These are phyloP conservation scores for Myioborus melanocephalus DNA, from an alignment of 2,797 vertebrate species.

Conservation along the genomic window DNA sequence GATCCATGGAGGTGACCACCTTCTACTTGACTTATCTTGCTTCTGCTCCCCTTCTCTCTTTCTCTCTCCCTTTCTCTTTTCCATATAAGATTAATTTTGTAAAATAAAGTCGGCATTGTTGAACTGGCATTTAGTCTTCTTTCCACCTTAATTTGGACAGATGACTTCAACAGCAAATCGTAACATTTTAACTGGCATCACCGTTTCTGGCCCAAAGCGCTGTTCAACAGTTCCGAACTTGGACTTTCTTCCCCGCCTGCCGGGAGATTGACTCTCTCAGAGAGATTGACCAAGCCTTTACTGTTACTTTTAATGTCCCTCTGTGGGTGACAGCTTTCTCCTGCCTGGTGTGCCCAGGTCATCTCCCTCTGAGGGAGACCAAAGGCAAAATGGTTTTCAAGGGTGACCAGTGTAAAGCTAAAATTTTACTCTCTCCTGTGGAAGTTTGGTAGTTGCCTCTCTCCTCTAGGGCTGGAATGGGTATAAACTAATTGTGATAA, in stretches of 20 bases:
- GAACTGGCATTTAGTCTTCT: neutral
- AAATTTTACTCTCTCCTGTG: neutral
- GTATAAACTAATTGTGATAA: neutral
- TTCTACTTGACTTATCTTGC: neutral
- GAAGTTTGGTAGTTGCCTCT: neutral
- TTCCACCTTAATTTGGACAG: neutral
- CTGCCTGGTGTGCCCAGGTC: neutral
- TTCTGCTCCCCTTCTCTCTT: neutral
- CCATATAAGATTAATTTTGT: too few relatives aligned
- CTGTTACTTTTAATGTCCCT: neutral
- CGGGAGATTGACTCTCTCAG: neutral
- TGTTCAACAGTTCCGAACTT: accelerated
- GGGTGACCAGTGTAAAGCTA: neutral
- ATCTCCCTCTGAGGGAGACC: neutral
- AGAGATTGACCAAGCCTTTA: neutral
- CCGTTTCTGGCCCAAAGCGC: neutral
- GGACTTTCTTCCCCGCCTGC: neutral
- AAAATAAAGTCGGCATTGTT: neutral
- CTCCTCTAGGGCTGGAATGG: neutral
- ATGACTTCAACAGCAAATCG: accelerated
- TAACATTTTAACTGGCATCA: neutral
- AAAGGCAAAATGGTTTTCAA: neutral
- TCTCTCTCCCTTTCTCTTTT: neutral
- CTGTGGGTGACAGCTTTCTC: neutral
- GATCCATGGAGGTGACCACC: neutral